Percentiles rank a stretch among this genome's conserved stretches.
phyloP scores from a whole-genome alignment of 2,113 vertebrate genomes.

The Strix aluco region DNA sequence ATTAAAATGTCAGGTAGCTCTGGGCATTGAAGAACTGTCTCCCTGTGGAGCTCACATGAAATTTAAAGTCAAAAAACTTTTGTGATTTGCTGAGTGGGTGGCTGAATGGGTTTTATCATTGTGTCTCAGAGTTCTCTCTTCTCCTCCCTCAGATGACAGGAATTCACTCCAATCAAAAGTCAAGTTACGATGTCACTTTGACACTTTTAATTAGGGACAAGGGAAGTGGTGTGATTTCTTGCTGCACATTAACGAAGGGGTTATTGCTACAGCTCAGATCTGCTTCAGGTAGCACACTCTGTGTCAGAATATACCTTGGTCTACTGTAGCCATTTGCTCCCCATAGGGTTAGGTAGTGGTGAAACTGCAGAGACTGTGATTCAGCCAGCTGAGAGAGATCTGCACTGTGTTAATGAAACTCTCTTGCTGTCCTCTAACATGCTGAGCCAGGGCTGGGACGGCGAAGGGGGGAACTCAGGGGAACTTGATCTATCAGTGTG shows the following conservation, averaged over 20 bases:
- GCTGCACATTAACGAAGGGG: background rate
- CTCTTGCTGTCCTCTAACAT: background rate
- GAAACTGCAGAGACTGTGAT: background rate
- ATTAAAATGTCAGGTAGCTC: constrained; percentile 52
- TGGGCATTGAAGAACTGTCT: constrained; percentile 40
- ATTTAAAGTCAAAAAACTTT: constrained; percentile 47
- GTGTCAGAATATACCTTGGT: background rate
- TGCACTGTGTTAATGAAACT: background rate
- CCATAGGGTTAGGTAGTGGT: background rate
- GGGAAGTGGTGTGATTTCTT: background rate
- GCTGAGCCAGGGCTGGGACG: background rate
- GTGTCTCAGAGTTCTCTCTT: constrained; percentile 20
- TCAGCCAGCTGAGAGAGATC: background rate
- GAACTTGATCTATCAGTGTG: background rate
- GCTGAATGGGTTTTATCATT: constrained; percentile 44
- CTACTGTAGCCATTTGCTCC: background rate
- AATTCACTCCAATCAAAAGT: constrained; percentile 22
- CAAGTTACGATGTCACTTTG: background rate
- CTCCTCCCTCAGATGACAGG: background rate
- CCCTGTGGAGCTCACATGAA: constrained; percentile 8
- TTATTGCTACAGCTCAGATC: background rate
- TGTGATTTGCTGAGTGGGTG: constrained; percentile 52
- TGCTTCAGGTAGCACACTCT: background rate
- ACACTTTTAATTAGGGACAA: constrained; percentile 20
- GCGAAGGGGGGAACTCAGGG: background rate